These are phyloP conservation scores for Epistrophe eligans DNA, from an alignment of 2,888 invertebrate genomes.

Conservation along the genomic window DNA sequence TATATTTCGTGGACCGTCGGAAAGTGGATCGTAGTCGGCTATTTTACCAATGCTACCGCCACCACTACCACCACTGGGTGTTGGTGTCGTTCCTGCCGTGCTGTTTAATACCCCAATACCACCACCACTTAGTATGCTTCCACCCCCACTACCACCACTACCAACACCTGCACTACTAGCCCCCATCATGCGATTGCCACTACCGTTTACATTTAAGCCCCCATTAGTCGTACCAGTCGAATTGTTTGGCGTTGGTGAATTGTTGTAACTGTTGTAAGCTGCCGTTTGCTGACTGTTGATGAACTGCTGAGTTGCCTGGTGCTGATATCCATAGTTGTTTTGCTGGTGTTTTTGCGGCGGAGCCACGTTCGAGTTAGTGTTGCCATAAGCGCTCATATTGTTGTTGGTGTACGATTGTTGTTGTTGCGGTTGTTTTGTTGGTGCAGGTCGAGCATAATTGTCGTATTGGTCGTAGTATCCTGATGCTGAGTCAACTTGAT, in stretches of 20 bases:
- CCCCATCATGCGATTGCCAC: conserved; percentile 63
- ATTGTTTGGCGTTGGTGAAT: conserved; percentile 66
- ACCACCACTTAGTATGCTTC: conserved; percentile 69
- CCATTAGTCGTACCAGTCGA: conserved; percentile 58
- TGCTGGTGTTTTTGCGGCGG: conserved; percentile 72
- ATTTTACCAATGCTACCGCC: conserved; percentile 88
- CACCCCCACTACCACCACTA: conserved; percentile 76
- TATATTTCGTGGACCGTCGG: conserved; percentile 88
- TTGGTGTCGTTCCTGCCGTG: conserved; percentile 60
- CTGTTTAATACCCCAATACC: conserved; percentile 77
- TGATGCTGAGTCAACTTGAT: conserved; percentile 65
- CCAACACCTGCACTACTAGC: conserved; percentile 62
- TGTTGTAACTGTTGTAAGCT: conserved; percentile 78
- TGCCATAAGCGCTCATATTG: conserved; percentile 77
- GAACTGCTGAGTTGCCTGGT: conserved; percentile 71
- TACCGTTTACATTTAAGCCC: conserved; percentile 72
- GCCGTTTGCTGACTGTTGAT: conserved; percentile 66
- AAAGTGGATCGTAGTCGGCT: conserved; percentile 92
- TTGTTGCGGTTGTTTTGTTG: conserved; percentile 76
- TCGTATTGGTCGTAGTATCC: conserved; percentile 80
- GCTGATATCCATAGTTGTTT: conserved; percentile 72
- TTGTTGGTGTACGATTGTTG: conserved; percentile 74
- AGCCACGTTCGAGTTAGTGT: conserved; percentile 65
- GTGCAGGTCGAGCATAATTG: conserved; percentile 78
- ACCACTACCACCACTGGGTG: conserved; percentile 62